phyloP scores from a whole-genome alignment of 2,113 vertebrate genomes.

The Strix uralensis region DNA sequence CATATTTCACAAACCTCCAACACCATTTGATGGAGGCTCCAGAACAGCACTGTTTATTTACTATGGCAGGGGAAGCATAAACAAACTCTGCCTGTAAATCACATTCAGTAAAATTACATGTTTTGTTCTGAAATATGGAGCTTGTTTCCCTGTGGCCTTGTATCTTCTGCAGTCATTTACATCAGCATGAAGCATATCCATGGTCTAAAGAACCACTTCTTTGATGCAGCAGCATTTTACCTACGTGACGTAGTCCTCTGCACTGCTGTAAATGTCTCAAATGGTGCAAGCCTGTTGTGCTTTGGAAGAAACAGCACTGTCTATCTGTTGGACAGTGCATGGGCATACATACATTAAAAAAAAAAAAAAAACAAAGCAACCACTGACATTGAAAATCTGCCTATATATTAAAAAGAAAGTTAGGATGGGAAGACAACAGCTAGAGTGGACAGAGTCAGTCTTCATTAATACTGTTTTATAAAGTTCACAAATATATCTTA shows the following conservation, averaged over 20 bases:
- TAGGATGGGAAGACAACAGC: neutral
- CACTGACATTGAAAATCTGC: neutral
- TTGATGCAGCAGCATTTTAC: neutral
- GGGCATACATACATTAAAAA: neutral
- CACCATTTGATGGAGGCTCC: neutral
- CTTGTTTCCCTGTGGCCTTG: neutral
- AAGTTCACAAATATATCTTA: neutral
- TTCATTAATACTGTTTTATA: neutral
- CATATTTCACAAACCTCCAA: slow-evolving; percentile 2
- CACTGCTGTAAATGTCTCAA: neutral
- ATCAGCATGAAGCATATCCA: neutral
- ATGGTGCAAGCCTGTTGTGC: neutral
- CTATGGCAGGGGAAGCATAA: neutral
- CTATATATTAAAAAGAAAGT: neutral
- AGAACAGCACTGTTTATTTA: neutral
- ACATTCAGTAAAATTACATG: neutral
- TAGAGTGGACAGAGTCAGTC: neutral
- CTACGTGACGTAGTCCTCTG: neutral
- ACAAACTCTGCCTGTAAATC: neutral
- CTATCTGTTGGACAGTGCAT: neutral
- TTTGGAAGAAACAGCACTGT: neutral
- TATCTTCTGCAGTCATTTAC: neutral
- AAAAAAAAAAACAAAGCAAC: neutral
- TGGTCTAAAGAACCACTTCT: neutral
- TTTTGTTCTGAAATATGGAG: neutral